phyloP scores from a whole-genome alignment of 2,888 invertebrate genomes.

The Chrysomela aeneicollis region DNA sequence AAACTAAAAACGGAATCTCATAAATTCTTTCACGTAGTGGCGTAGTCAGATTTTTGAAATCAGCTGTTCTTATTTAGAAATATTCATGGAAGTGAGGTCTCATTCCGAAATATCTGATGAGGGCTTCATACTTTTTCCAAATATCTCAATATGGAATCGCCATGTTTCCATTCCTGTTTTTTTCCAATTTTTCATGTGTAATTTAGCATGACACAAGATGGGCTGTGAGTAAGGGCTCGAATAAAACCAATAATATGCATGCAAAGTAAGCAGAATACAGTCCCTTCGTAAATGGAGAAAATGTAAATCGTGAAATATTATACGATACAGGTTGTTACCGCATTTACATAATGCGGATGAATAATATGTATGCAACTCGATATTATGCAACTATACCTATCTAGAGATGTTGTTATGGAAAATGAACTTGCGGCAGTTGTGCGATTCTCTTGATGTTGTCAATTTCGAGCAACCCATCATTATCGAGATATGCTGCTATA shows the following conservation, averaged over 20 bases:
- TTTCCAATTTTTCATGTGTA: too few species aligned
- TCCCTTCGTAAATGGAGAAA: neutral
- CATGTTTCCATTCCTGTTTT: too few species aligned
- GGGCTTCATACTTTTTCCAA: too few species aligned
- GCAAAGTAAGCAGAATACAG: neutral
- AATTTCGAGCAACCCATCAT: neutral
- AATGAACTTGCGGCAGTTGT: neutral
- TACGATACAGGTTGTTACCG: neutral
- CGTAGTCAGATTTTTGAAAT: too few species aligned
- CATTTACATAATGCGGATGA: neutral
- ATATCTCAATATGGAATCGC: too few species aligned
- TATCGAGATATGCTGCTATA: neutral
- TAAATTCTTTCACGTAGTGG: too few species aligned
- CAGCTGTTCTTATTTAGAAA: too few species aligned
- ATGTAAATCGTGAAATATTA: conserved; percentile 1
- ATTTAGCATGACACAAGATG: neutral
- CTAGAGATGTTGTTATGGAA: neutral
- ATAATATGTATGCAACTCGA: too few species aligned
- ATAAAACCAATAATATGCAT: conserved; percentile 3
- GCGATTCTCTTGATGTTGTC: neutral
- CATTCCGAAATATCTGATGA: too few species aligned
- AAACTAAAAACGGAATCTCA: too few species aligned
- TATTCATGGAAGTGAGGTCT: too few species aligned
- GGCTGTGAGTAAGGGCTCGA: neutral
- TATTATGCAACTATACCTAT: neutral